phyloP scores from a whole-genome alignment of 2,113 vertebrate species.

The Oophaga pumilio region DNA sequence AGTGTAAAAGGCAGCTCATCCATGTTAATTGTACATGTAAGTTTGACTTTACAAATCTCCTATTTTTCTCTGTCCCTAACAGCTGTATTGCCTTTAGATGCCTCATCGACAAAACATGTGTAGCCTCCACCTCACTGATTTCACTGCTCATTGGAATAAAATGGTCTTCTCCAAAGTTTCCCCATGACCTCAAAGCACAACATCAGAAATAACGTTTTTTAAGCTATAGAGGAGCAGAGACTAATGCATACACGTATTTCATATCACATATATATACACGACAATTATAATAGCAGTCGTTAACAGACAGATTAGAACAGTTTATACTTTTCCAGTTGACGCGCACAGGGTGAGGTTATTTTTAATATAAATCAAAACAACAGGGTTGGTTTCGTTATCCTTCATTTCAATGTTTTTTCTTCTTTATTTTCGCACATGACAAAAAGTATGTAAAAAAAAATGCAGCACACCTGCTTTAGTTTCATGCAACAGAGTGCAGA shows the following conservation, averaged over 20 bases:
- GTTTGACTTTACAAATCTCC: slow-evolving; percentile 47
- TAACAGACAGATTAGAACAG: neutral
- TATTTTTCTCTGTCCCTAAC: slow-evolving; percentile 43
- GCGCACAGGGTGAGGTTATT: neutral
- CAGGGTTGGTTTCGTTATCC: neutral
- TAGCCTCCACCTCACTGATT: slow-evolving; percentile 40
- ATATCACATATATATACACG: neutral
- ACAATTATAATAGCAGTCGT: neutral
- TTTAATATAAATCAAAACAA: neutral
- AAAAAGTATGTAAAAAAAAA: neutral
- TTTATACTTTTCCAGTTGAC: neutral
- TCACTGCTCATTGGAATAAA: neutral
- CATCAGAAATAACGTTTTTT: neutral
- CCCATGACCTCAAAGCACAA: neutral
- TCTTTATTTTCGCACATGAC: neutral
- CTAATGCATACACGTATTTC: neutral
- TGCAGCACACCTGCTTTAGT: neutral
- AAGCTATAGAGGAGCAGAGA: neutral
- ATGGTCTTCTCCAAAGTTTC: slow-evolving; percentile 5
- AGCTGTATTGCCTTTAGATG: slow-evolving; percentile 47
- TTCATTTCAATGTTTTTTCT: neutral
- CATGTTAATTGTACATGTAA: slow-evolving; percentile 43
- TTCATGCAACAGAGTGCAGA: neutral
- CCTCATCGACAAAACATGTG: slow-evolving; percentile 50
- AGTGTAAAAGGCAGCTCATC: slow-evolving; percentile 41